Conservation (phyloP, 2,797 vertebrate genomes). For the Euphonia xanthogaster region DNA sequence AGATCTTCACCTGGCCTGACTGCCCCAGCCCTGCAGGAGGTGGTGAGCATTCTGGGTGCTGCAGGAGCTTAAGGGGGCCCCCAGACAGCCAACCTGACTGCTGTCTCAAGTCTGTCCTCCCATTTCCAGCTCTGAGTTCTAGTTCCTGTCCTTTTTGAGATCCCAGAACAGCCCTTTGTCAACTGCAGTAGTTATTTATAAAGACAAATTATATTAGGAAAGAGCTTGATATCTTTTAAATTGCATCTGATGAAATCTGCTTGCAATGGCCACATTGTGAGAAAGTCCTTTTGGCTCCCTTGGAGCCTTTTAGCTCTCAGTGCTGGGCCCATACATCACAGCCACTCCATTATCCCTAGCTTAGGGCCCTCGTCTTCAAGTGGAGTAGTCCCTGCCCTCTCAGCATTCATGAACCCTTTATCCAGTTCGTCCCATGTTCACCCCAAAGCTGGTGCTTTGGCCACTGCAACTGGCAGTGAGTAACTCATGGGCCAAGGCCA, state of each 20-base stretch:
- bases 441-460: background rate
- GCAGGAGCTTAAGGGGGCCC: background rate
- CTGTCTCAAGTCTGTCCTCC: background rate
- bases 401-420: background rate
- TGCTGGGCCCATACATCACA: background rate
- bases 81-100: background rate
- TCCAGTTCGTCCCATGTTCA: rapidly evolving
- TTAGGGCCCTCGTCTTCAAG: background rate
- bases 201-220: constrained; percentile 12
- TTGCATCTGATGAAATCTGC: constrained; percentile 4
- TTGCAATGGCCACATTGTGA: background rate
- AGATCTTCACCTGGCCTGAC: background rate
- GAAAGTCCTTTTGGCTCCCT: background rate
- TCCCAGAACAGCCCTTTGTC: background rate
- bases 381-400: background rate
- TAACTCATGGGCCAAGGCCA: background rate
- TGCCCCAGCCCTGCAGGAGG: background rate
- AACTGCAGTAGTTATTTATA: background rate
- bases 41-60: background rate
- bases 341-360: background rate
- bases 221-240: constrained; percentile 26
- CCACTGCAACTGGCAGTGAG: background rate
- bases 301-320: background rate
- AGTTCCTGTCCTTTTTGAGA: background rate
- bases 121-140: background rate